Base-by-base conservation (phyloP, 2,113 vertebrate species). In the Typhlomys cinereus region DNA sequence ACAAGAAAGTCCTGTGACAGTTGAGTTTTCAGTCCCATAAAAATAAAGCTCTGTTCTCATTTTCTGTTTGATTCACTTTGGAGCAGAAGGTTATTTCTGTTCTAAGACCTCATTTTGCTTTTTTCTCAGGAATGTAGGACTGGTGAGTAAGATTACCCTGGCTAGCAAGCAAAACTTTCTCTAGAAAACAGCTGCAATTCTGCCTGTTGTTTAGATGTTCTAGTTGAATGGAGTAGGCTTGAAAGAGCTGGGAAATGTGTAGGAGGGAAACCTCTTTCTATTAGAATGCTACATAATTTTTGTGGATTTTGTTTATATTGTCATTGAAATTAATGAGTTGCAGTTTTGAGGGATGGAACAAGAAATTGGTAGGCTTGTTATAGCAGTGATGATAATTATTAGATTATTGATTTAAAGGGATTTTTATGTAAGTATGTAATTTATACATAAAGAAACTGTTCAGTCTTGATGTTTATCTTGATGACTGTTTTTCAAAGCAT, bases 201-300 rank as follows among this genome's bases (percentile, higher is more conserved):
- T 92, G 76, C 36, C 50, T 81, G 61, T 44, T 73, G 29, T 21
- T 92, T 94, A 91, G 87, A 91, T 86, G 25, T 86, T 93, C 31
- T 87, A 20, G 34, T 90, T 89, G 44, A 91, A 14, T 87, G 83
- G 61, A 86, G 75, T 31, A 95, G 66, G 48, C 79, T 94, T 90
- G 88, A 92, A 73, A 50, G 46, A 85, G 15, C 34, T 96, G 64
- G 96, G 89, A 93, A 95, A 73, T 85, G 71, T 88, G 66, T 93
- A 90, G 87, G 83, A 89, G 84, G 70, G 59, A 92, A 74, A 66
- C 13, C 11, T 67, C 17, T 89, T 74, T 57, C 15, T 76, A 9
- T 62, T 87, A 93, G 59, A 75, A 61, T 57, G 57, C 10, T 84
- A 46, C 21, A 52, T 29, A n/a, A 62, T 57, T 88, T 95, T 78